phyloP scores from a whole-genome alignment of 2,797 vertebrate species.

The Lindbergichthys nudifrons region DNA sequence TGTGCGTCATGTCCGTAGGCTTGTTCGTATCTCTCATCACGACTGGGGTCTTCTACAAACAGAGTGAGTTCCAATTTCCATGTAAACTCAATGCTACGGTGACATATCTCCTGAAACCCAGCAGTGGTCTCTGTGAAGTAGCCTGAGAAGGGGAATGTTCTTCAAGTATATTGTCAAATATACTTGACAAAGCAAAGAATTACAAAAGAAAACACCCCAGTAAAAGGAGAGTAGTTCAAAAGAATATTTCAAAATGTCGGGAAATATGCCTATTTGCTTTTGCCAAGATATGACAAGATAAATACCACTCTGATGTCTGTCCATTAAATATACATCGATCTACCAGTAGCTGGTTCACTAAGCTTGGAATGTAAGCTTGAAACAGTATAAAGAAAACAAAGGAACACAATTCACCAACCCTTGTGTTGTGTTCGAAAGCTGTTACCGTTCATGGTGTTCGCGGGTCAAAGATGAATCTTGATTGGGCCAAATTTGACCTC shows the following conservation, averaged over 20 bases:
- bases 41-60: slow-evolving; percentile 88
- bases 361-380: neutral
- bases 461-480: no score
- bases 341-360: neutral
- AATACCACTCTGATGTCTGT: neutral
- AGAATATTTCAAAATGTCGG: neutral
- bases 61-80: slow-evolving; percentile 84
- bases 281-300: neutral
- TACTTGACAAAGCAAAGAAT: no score
- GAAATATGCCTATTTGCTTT: neutral
- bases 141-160: neutral
- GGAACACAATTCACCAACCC: neutral
- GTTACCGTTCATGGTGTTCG: no score
- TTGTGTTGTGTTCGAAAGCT: no score
- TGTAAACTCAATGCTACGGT: neutral
- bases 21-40: slow-evolving; percentile 86
- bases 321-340: neutral
- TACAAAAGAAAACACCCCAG: neutral
- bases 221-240: neutral
- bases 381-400: neutral
- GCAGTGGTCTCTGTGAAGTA: neutral
- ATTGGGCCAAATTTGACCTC: no score
- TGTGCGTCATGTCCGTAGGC: slow-evolving; percentile 77
- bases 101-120: neutral
- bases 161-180: neutral